phyloP scores from a whole-genome alignment of 2,113 vertebrate genomes.

The Platysteira castanea region DNA sequence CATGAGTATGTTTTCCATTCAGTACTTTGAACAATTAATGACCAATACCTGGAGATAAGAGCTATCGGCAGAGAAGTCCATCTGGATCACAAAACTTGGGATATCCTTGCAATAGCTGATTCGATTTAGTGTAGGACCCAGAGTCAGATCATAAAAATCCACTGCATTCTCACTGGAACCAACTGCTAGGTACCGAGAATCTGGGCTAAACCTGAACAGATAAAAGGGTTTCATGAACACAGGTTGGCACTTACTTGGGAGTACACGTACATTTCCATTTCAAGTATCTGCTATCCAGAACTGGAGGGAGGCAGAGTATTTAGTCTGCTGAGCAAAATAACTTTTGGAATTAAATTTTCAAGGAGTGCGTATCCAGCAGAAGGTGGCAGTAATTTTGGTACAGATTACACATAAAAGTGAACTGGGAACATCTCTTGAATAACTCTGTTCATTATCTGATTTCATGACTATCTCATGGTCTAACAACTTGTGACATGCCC shows the following conservation, averaged over 20 bases:
- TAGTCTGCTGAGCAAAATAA: neutral
- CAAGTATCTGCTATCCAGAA: neutral
- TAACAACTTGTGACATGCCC: neutral
- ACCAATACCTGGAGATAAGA: conserved; percentile 85
- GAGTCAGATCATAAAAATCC: conserved; percentile 92
- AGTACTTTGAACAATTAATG: neutral
- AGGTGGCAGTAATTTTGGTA: neutral
- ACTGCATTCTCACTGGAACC: conserved; percentile 94
- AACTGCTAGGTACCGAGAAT: conserved; percentile 89
- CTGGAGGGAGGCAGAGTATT: neutral
- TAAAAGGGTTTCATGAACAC: neutral
- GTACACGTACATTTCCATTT: neutral
- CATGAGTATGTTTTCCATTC: neutral
- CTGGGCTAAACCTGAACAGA: conserved; percentile 87
- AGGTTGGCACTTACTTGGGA: neutral
- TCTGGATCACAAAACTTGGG: conserved; percentile 92
- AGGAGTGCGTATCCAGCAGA: neutral
- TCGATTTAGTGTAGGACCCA: conserved; percentile 90
- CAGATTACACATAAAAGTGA: neutral
- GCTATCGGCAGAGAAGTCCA: conserved; percentile 96
- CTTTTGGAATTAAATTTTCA: neutral
- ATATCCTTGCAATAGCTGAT: conserved; percentile 95
- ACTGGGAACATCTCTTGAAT: neutral
- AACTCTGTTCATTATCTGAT: neutral
- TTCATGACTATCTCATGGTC: neutral